A percentile compares a stretch with the other conserved stretches of the same genome.
Evolutionary conservation across 2,797 vertebrate genomes (phyloP).

Genomic region (Enoplosus armatus): DNA sequence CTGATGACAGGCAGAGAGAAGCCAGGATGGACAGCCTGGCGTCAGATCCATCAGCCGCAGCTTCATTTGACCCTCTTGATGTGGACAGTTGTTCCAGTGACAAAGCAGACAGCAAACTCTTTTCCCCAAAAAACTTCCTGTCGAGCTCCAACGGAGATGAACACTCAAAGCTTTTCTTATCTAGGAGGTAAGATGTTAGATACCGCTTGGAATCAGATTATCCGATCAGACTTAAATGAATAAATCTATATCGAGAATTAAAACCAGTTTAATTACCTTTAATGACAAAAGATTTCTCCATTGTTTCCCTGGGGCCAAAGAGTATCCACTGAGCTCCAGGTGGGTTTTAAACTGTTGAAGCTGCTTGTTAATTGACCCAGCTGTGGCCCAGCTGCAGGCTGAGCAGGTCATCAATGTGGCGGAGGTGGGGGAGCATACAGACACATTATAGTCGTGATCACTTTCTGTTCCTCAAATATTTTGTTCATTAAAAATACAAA

Average conservation of each 20-base stretch:
- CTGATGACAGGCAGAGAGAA: slow-evolving; percentile 43
- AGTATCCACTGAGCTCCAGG: neutral
- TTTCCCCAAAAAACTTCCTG: slow-evolving; percentile 74
- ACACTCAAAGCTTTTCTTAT: slow-evolving; percentile 70
- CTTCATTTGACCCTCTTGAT: slow-evolving; percentile 55
- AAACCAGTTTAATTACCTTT: slow-evolving; percentile 49
- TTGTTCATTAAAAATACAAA: neutral
- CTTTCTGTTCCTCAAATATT: neutral
- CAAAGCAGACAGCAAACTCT: slow-evolving; percentile 72
- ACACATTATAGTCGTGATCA: neutral
- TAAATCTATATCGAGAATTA: neutral
- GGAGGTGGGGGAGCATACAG: neutral
- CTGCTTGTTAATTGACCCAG: slow-evolving; percentile 68
- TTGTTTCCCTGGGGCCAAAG: slow-evolving; percentile 17
- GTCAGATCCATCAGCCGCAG: slow-evolving; percentile 61
- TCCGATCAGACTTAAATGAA: neutral
- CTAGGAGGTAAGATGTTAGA: slow-evolving; percentile 50
- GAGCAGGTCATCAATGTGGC: slow-evolving; percentile 45
- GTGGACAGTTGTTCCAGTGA: slow-evolving; percentile 69
- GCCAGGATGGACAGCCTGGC: slow-evolving; percentile 22
- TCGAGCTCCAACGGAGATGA: slow-evolving; percentile 78
- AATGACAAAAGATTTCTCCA: slow-evolving; percentile 53
- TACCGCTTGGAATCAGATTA: neutral
- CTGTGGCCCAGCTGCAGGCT: slow-evolving; percentile 68
- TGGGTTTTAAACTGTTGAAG: slow-evolving; percentile 61